Percentiles rank a stretch among this genome's conserved stretches.
phyloP scores from a whole-genome alignment of 2,113 vertebrate species.

The Chauna torquata region DNA sequence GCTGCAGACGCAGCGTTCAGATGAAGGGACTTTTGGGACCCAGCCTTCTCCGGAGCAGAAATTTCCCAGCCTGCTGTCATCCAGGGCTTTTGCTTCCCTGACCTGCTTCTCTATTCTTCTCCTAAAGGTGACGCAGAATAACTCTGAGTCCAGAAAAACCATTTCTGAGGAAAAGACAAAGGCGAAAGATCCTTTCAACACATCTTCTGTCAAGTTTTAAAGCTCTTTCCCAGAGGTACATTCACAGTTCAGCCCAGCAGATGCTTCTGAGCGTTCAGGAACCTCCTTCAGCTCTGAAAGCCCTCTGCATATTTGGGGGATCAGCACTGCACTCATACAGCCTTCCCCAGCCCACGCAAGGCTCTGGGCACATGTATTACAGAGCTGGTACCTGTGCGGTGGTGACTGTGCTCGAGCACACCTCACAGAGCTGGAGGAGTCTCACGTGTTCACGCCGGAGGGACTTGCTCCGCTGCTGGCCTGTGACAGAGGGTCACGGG shows the following conservation, averaged over 20 bases:
- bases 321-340: fast-evolving
- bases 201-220: background rate
- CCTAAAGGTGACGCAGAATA: background rate
- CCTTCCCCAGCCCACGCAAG: fast-evolving
- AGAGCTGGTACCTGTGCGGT: fast-evolving
- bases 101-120: background rate
- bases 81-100: background rate
- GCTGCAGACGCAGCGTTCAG: fast-evolving
- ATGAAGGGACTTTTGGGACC: fast-evolving
- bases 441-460: fast-evolving
- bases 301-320: background rate
- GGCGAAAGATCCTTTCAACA: fast-evolving
- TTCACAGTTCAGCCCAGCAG: background rate
- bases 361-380: background rate
- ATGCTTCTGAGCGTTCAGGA: background rate
- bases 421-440: background rate
- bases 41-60: fast-evolving
- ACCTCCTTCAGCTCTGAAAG: background rate
- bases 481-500: too few relatives aligned
- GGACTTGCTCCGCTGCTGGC: fast-evolving
- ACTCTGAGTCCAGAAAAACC: background rate
- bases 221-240: background rate
- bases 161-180: background rate
- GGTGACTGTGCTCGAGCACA: background rate
- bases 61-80: fast-evolving